These are phyloP conservation scores for Meda fulgida DNA, from an alignment of 2,797 vertebrate genomes.

Conservation along the genomic window DNA sequence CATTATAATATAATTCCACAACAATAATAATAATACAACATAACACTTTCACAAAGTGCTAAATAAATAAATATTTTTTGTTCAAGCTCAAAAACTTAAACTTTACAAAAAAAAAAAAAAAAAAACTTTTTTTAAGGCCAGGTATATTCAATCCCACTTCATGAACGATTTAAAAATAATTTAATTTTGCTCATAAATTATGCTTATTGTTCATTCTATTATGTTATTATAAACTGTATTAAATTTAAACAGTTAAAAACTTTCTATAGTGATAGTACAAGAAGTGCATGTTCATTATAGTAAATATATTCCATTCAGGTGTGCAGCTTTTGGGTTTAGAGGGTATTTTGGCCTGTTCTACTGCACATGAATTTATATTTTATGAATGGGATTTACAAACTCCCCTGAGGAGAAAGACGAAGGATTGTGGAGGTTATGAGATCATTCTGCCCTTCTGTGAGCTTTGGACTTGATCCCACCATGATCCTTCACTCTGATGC, in stretches of 20 bases:
- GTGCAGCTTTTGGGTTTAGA: conserved; percentile 7
- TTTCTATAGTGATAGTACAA: not conserved
- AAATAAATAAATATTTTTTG: not conserved
- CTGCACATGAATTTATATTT: conserved; percentile 39
- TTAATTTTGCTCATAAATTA: not conserved
- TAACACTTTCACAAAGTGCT: not conserved
- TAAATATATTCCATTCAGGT: conserved; percentile 19
- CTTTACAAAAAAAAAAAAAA: too few species aligned
- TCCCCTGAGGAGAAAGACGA: conserved; percentile 14
- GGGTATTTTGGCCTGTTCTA: conserved; percentile 27
- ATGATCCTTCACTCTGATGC: conserved; percentile 23
- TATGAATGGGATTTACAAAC: conserved; percentile 43
- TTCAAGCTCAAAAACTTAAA: not conserved
- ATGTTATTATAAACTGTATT: not conserved
- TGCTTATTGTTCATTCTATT: not conserved
- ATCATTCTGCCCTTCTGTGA: conserved; percentile 51
- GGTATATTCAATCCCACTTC: not conserved
- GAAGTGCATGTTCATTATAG: not conserved
- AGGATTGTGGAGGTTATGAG: conserved; percentile 47
- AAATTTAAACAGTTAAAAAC: not conserved
- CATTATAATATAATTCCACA: not conserved
- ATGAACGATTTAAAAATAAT: not conserved
- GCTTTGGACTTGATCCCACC: conserved; percentile 36
- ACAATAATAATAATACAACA: not conserved
- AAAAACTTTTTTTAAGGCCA: not conserved